Percentiles rank a stretch among this genome's conserved stretches.
phyloP scores from a whole-genome alignment of 2,113 vertebrate species.

The Beaufortia kweichowensis region DNA sequence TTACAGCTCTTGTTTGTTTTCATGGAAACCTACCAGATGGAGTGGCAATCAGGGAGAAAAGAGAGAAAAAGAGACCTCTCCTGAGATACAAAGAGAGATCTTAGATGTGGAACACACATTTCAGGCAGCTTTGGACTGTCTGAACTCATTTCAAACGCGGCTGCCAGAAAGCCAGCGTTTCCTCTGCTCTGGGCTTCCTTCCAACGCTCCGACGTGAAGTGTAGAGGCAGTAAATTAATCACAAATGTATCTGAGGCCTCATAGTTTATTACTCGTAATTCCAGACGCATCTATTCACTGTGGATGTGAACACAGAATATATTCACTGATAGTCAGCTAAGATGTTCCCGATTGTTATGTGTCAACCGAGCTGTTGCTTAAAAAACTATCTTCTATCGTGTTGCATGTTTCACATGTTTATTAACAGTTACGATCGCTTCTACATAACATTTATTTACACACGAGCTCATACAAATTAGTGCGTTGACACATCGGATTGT shows the following conservation, averaged over 20 bases:
- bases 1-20: constrained; percentile 57
- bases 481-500: constrained; percentile 24
- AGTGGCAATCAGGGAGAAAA: constrained; percentile 55
- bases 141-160: constrained; percentile 61
- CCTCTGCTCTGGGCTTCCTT: constrained; percentile 58
- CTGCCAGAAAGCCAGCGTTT: constrained; percentile 60
- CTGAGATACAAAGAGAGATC: constrained; percentile 62
- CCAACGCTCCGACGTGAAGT: constrained; percentile 57
- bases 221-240: constrained; percentile 62
- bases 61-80: constrained; percentile 56
- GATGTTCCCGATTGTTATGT: constrained; percentile 50
- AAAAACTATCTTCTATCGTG: constrained; percentile 32
- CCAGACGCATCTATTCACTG: constrained; percentile 50
- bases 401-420: constrained; percentile 20
- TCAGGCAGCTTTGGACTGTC: constrained; percentile 58
- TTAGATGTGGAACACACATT: constrained; percentile 62
- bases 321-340: constrained; percentile 46
- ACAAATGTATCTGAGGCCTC: constrained; percentile 58
- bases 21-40: constrained; percentile 58
- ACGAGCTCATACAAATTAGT: constrained; percentile 34
- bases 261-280: constrained; percentile 56
- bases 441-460: constrained; percentile 23
- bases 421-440: constrained; percentile 5
- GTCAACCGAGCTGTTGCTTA: constrained; percentile 44
- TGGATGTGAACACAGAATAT: constrained; percentile 43